Conservation (phyloP, 2,113 vertebrate species). For the Callopanchax toddi region DNA sequence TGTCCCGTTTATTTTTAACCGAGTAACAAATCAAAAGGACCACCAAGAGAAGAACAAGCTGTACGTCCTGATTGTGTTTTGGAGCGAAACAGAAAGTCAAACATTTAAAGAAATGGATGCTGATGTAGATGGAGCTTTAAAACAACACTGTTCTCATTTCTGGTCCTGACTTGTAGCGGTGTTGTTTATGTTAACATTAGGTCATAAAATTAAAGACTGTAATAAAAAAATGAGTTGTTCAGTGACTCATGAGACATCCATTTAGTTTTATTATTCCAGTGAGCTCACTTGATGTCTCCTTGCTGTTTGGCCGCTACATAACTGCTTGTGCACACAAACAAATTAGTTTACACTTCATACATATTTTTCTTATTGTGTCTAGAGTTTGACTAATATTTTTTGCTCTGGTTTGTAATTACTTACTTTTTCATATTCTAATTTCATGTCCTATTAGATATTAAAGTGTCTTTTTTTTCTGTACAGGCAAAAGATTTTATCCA, state of each 20-base stretch:
- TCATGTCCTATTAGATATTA: neutral
- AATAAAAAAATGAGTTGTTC: slow-evolving; percentile 29
- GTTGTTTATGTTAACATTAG: slow-evolving; percentile 13
- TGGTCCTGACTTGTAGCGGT: slow-evolving; percentile 7
- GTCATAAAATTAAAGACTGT: slow-evolving; percentile 25
- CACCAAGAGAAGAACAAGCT: neutral
- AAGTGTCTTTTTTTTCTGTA: neutral
- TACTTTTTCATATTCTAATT: no score
- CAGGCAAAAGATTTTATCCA: slow-evolving; percentile 97
- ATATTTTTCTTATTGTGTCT: no score
- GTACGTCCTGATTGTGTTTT: neutral
- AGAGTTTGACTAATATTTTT: no score
- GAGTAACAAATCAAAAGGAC: neutral
- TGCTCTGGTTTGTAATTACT: no score
- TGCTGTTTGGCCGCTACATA: slow-evolving; percentile 2
- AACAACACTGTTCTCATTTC: neutral
- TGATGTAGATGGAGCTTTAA: neutral
- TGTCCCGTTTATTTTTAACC: neutral
- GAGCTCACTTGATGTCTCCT: slow-evolving; percentile 29
- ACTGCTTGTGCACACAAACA: slow-evolving; percentile 7
- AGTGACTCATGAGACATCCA: slow-evolving; percentile 13
- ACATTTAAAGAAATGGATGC: no score
- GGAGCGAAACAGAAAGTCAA: no score
- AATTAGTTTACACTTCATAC: neutral
- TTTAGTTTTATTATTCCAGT: slow-evolving; percentile 45